Evolutionary conservation across 2,113 vertebrate genomes (phyloP), one percentile per base, ranked within the genome.

Genomic region (Engystomops pustulosus): DNA sequence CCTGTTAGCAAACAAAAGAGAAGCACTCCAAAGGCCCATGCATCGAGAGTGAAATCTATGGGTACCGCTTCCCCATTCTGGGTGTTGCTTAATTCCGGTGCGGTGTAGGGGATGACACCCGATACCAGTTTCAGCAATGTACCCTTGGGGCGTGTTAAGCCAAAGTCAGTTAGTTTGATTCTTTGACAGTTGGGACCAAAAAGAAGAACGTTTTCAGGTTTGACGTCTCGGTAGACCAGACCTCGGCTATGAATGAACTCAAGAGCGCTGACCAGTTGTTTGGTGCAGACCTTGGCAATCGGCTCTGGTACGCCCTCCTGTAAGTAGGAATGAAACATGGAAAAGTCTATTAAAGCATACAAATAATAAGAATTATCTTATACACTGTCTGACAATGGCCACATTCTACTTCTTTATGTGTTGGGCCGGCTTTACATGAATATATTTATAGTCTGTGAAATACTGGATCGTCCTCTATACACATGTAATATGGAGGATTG

Each of bases 1-100:
- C 97, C 97, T 0, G 97, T 98, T 65, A 99, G 95, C 25, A 98
- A 93, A 88, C 96, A 98, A 90, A 98, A 99, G 11, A 98, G 93
- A 67, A 99, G 91, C 76, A 98, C 96, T 0, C 95, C 97, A 0
- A 99, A 96, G 0, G 97, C 96, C 96, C 96, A 99, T 5, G 96
- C 95, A 0, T 99, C 97, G 87, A 98, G 88, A 85, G 95, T 94
- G 0, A 94, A 88, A 79, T 98, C 95, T 0, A 98, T 96, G 41
- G 94, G 93, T 20, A 98, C 92, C 0, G 96, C 93, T 88, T 94
- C 55, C 0, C 91, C n/a, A 23, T 91, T 79, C 11, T 93, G 86
- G 0, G 91, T 90, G 49, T 93, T 93, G 27, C 93, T 95, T 30
- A 99, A 94, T 91, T 99, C 97, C 0, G 96, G 97, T 17, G 96